Base-by-base conservation (phyloP, 2,113 vertebrate genomes). In the Hemibagrus wyckioides region DNA sequence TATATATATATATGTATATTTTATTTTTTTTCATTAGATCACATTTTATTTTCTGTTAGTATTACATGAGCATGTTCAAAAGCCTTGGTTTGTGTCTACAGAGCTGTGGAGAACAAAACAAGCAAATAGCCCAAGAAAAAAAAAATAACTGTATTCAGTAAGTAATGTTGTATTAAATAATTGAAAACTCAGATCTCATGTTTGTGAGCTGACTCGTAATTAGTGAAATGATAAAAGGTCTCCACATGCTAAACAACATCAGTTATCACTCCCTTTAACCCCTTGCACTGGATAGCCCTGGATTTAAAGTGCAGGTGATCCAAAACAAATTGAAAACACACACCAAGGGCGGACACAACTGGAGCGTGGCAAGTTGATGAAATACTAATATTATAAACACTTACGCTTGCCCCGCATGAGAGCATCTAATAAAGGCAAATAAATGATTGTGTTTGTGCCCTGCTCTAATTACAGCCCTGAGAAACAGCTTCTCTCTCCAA, bases 381-480 rank as follows among this genome's bases (percentile, higher is more conserved):
- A 87, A 88, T 88, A 92, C 94, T 92, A 92, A 93, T 92, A 91
- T 91, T 92, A 90, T 84, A 92, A 93, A 87, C 91, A 91, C 91
- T 93, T 91, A 90, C 90, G 89, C 87, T 89, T 90, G 88, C 86
- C 91, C 90, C 90, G 90, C 84, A 90, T 90, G 88, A 91, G 91
- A 88, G 89, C 80, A 85, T 90, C 92, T 91, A 89, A 90, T 90
- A 81, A 81, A 89, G 89, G 92, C 90, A 93, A 92, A 94, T 91
- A 91, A 92, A 89, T 93, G 92, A 93, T 93, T 94, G 93, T 89
- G 85, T 87, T 88, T 91, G 90, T 91, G 90, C 91, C 90, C 85
- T 80, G 50, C 90, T 92, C 91, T 94, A 94, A 94, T 94, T 93
- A 91, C 90, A 93, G 93, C 86, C 80, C 82, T 86, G 80, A 92